Conservation (phyloP, 2,113 vertebrate species). For the Entomyzon cyanotis region DNA sequence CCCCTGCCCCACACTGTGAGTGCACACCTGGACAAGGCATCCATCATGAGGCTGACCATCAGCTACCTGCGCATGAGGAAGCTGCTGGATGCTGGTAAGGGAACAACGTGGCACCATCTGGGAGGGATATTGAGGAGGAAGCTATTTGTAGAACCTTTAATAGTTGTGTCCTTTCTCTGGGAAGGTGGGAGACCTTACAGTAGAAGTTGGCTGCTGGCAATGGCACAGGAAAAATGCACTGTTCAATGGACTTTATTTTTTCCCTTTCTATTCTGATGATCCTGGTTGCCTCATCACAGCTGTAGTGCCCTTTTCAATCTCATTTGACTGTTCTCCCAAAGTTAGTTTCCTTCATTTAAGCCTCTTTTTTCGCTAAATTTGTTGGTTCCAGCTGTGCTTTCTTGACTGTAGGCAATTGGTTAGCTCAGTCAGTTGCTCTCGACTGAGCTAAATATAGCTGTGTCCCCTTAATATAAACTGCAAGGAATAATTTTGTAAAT, state of each 20-base stretch:
- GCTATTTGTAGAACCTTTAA: background rate
- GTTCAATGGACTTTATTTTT: background rate
- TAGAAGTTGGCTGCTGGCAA: background rate
- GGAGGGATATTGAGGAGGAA: background rate
- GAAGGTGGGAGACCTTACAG: background rate
- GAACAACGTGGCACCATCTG: background rate
- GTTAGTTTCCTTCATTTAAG: background rate
- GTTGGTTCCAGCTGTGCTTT: background rate
- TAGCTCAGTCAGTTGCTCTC: background rate
- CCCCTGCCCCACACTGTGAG: conserved; percentile 91
- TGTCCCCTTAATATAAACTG: background rate
- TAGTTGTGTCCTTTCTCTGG: background rate
- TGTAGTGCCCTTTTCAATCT: background rate
- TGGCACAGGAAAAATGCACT: background rate
- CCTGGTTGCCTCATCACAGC: background rate
- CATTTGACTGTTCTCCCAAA: background rate
- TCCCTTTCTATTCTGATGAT: background rate
- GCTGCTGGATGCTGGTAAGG: conserved; percentile 85
- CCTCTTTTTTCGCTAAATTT: background rate
- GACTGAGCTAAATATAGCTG: background rate
- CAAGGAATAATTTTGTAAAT: background rate
- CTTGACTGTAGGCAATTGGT: background rate
- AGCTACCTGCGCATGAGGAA: conserved; percentile 95
- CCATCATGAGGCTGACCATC: conserved; percentile 96
- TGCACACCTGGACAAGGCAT: conserved; percentile 95